Base-by-base conservation (phyloP, 2,797 vertebrate species). In the Etheostoma nigrum region DNA sequence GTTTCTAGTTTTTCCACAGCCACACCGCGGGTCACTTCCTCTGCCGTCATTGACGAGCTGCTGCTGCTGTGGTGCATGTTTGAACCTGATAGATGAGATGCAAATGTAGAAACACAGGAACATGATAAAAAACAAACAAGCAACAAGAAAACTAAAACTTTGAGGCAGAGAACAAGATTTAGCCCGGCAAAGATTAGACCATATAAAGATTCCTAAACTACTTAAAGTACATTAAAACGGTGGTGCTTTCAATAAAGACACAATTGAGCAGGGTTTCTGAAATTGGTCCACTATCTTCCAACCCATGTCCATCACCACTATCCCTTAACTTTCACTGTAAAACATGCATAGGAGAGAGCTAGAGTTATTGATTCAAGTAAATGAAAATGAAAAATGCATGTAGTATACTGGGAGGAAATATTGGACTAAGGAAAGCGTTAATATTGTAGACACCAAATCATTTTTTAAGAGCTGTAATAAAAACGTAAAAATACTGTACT, bases 1-100 rank as follows among this genome's bases (percentile, higher is more conserved):
- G 96, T 95, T 86, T 99, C 97, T 12, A 99, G 94, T 87, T 99
- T 99, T 84, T 99, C 98, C 79, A 97, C 97, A 0, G 98, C 97
- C 3, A 99, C 95, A 0, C 98, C 98, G 0, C 96, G 94, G 8
- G 94, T 93, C 0, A 95, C 84, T 45, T 98, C 97, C 13, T 99
- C 97, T 1, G 95, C 95, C 0, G 89, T 84, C 21, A 92, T 66
- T 0, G 94, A 83, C 0, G 96, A 92, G 86, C 92, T 89, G 89
- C 94, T 96, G 81, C 94, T 94, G 19, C 94, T 94, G 71, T 95
- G 95, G 80, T 97, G 96, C 93, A 98, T 95, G 91, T 90, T 96
- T 0, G 97, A 88, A 44, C 97, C 98, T 98, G 89, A 76, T 30
- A 58, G 47, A 72, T 9, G 9, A 83, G 36, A 88, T 23, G 81